A percentile compares a stretch with the other conserved stretches of the same genome.
These are phyloP conservation scores for Melieria picta DNA, from an alignment of 2,888 invertebrate genomes.

Conservation along the genomic window DNA sequence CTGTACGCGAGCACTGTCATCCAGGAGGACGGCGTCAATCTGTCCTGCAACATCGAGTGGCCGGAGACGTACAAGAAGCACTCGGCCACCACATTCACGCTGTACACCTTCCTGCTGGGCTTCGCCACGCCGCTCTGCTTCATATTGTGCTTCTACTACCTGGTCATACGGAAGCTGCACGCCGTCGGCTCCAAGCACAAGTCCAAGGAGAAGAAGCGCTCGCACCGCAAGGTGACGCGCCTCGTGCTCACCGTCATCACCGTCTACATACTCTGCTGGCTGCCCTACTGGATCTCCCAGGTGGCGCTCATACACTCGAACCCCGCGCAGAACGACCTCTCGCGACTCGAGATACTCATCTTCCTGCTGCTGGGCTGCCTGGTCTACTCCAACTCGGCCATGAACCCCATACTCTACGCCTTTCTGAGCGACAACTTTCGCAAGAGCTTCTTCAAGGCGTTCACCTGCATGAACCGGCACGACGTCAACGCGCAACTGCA, in stretches of 20 bases:
- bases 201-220: conserved; percentile 83
- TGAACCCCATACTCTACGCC: conserved; percentile 92
- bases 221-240: conserved; percentile 89
- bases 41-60: conserved; percentile 84
- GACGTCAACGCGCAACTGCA: conserved; percentile 88
- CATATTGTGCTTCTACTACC: conserved; percentile 87
- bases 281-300: conserved; percentile 93
- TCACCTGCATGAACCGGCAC: conserved; percentile 86
- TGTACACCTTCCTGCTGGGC: conserved; percentile 87
- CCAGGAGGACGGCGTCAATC: conserved; percentile 69
- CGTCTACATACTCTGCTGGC: conserved; percentile 91
- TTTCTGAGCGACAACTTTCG: conserved; percentile 94
- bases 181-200: conserved; percentile 90
- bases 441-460: conserved; percentile 92
- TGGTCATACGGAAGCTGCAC: conserved; percentile 86
- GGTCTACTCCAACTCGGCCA: conserved; percentile 83
- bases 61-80: conserved; percentile 72
- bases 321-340: conserved; percentile 72
- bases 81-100: conserved; percentile 85
- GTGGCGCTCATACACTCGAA: conserved; percentile 81
- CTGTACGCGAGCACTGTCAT: conserved; percentile 82
- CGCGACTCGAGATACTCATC: conserved; percentile 79
- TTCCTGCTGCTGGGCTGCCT: conserved; percentile 87
- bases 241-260: conserved; percentile 90
- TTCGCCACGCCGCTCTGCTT: conserved; percentile 87